Conservation (phyloP, 1,140 invertebrate genomes). For the Anthonomus grandis region DNA sequence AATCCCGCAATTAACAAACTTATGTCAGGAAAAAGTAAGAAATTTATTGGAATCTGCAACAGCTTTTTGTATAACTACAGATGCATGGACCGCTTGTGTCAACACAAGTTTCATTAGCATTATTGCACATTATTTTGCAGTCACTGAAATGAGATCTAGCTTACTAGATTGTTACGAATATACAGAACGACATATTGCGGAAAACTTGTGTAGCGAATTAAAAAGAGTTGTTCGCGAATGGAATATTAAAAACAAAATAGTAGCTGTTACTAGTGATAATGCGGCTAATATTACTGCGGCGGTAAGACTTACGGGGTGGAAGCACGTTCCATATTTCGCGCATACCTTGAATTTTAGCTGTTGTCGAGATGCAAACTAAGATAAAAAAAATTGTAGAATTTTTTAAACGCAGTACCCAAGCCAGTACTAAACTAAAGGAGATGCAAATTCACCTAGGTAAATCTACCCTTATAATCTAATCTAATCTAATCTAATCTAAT, state of each 20-base stretch:
- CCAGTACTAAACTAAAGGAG: conserved; percentile 16
- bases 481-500: conserved; percentile 12
- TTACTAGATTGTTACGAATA: conserved; percentile 27
- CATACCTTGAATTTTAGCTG: conserved; percentile 30
- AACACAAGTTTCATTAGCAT: neutral
- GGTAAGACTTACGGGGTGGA: conserved; percentile 28
- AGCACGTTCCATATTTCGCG: conserved; percentile 26
- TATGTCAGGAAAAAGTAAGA: neutral
- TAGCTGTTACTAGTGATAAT: conserved; percentile 33
- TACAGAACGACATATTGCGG: conserved; percentile 23
- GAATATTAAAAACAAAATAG: conserved; percentile 30
- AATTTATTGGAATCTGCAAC: neutral
- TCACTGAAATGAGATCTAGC: neutral
- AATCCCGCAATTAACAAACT: neutral
- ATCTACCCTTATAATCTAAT: too few species aligned
- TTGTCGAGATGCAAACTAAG: conserved; percentile 14
- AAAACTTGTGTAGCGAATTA: conserved; percentile 19
- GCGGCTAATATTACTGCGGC: conserved; percentile 35
- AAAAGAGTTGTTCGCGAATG: conserved; percentile 21
- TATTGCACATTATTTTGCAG: neutral
- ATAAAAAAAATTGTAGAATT: conserved; percentile 30
- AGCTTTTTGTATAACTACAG: neutral
- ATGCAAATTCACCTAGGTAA: conserved; percentile 10
- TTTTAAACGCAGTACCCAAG: conserved; percentile 29
- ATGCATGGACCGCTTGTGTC: neutral